Conservation (phyloP, 1,140 invertebrate genomes). For the Diprion similis region DNA sequence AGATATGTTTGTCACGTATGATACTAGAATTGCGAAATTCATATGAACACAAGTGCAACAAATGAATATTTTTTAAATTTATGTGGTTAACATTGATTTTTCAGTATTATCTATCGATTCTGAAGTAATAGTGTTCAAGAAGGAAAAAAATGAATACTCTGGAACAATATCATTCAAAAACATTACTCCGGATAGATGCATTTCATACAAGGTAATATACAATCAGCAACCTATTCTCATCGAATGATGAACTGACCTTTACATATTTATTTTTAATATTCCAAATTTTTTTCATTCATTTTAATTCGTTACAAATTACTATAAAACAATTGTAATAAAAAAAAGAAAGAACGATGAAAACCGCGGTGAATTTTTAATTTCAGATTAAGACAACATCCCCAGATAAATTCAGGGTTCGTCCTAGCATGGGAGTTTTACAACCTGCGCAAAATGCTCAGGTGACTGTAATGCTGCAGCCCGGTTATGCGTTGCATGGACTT, state of each 20-base stretch:
- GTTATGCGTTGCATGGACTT: conserved; percentile 62
- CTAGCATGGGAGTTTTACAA: conserved; percentile 78
- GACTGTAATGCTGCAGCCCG: conserved; percentile 64
- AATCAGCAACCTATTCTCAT: too few relatives aligned
- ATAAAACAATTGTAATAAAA: conserved; percentile 15
- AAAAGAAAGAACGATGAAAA: conserved; percentile 16
- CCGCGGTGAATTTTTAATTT: conserved; percentile 36
- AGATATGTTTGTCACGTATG: background rate
- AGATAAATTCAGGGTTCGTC: conserved; percentile 89
- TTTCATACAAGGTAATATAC: conserved; percentile 76
- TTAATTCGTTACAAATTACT: conserved; percentile 8
- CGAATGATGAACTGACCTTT: too few relatives aligned
- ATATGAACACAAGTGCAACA: conserved; percentile 4
- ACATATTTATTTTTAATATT: background rate
- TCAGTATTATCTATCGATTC: conserved; percentile 61
- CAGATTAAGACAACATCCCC: conserved; percentile 80
- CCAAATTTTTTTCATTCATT: conserved; percentile 12
- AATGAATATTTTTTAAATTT: conserved; percentile 14
- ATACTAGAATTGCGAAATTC: background rate
- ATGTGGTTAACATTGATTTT: conserved; percentile 21
- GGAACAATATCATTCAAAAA: conserved; percentile 75
- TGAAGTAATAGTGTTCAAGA: conserved; percentile 70
- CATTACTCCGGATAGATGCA: conserved; percentile 64
- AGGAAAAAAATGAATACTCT: conserved; percentile 68
- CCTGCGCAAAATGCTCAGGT: conserved; percentile 62